Conservation (phyloP, 2,888 invertebrate genomes). For the Epinotia ramella region DNA sequence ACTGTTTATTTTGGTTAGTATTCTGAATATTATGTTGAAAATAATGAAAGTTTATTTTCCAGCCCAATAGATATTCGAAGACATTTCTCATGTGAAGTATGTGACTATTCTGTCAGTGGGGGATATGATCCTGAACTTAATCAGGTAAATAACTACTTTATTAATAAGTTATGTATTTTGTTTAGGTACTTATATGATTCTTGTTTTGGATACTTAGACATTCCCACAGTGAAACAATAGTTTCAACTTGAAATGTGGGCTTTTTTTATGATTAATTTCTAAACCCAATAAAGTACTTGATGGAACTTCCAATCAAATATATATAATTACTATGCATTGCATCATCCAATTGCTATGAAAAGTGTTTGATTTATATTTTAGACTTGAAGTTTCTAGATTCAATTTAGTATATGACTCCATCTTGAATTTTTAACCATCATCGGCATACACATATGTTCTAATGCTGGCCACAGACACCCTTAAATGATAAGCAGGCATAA, state of each 20-base stretch:
- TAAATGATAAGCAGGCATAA: too few relatives aligned
- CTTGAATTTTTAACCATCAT: too few relatives aligned
- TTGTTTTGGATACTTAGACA: background rate
- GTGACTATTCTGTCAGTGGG: constrained; percentile 93
- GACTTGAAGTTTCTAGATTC: too few relatives aligned
- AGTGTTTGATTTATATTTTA: too few relatives aligned
- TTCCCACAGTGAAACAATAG: background rate
- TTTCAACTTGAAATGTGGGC: background rate
- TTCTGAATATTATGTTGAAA: background rate
- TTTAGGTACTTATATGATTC: background rate
- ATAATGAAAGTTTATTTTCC: constrained; percentile 59
- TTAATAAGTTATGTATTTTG: background rate
- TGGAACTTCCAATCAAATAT: background rate
- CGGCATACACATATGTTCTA: too few relatives aligned
- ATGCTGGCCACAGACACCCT: too few relatives aligned
- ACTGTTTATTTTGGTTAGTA: background rate
- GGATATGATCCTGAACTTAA: constrained; percentile 95
- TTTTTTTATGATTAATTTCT: background rate
- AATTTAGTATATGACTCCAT: too few relatives aligned
- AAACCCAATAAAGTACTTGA: background rate
- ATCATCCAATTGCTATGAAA: background rate
- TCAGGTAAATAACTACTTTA: constrained; percentile 77
- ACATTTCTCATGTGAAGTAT: constrained; percentile 97
- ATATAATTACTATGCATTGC: constrained; percentile 2
- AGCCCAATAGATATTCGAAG: constrained; percentile 93